Percentiles rank a stretch among this genome's conserved stretches.
Conservation (phyloP, 2,888 invertebrate genomes). For the Argynnis bischoffii region DNA sequence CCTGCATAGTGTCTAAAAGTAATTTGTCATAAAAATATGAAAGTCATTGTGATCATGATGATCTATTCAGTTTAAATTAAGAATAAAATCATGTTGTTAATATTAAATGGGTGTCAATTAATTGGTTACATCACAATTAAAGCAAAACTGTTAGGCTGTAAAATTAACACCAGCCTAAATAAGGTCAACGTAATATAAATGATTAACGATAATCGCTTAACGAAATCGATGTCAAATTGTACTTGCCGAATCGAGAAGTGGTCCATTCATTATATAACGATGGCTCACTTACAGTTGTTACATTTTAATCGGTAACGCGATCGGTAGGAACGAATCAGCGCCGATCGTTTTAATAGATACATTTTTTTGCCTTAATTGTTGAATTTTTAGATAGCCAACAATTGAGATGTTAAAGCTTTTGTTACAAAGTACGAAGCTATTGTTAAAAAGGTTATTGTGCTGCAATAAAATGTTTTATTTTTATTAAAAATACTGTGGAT, state of each 20-base stretch:
- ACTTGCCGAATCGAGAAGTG: conserved; percentile 45
- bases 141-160: background rate
- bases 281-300: conserved; percentile 48
- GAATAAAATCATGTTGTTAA: too few species aligned
- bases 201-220: conserved; percentile 49
- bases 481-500: too few species aligned
- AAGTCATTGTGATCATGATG: too few species aligned
- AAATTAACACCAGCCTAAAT: conserved; percentile 10
- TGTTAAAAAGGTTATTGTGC: conserved; percentile 5
- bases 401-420: conserved; percentile 6
- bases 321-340: conserved; percentile 51
- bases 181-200: conserved; percentile 37
- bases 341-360: conserved; percentile 37
- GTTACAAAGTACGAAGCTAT: background rate
- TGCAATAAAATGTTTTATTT: too few species aligned
- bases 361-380: conserved; percentile 18
- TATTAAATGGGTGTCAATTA: too few species aligned
- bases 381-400: background rate
- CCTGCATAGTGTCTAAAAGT: too few species aligned
- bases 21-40: too few species aligned
- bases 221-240: conserved; percentile 49
- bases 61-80: too few species aligned
- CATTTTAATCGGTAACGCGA: conserved; percentile 47
- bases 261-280: conserved; percentile 51
- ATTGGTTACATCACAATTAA: background rate